phyloP scores from a whole-genome alignment of 2,888 invertebrate species.

The Chrysolina haemoptera region DNA sequence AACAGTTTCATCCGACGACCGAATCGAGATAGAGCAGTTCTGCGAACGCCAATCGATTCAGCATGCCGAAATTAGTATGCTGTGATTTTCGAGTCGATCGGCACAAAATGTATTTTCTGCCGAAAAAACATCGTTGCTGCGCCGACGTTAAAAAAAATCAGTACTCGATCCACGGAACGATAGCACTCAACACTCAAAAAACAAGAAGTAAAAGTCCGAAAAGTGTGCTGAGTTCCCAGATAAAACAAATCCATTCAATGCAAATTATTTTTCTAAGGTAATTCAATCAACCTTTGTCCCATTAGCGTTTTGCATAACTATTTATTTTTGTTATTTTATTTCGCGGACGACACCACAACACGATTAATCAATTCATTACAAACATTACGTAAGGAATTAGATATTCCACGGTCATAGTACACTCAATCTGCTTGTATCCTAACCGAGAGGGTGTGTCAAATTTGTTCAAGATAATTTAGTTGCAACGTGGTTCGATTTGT shows the following conservation, averaged over 20 bases:
- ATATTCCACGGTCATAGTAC: neutral
- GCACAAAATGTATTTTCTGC: too few relatives aligned
- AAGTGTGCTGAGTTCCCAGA: neutral
- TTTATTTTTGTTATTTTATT: neutral
- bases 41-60: too few relatives aligned
- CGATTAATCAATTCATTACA: neutral
- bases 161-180: too few relatives aligned
- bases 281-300: neutral
- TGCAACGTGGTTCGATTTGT: neutral
- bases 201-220: too few relatives aligned
- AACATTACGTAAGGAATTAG: neutral
- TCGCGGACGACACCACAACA: neutral
- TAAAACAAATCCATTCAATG: neutral
- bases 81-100: too few relatives aligned
- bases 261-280: neutral
- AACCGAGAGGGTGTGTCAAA: slow-evolving; percentile 1
- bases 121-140: too few relatives aligned
- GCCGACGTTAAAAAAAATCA: too few relatives aligned
- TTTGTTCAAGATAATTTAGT: slow-evolving; percentile 5
- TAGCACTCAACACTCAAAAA: too few relatives aligned
- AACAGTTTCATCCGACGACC: too few relatives aligned
- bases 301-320: neutral
- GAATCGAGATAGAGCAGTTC: too few relatives aligned
- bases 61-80: too few relatives aligned
- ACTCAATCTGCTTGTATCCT: neutral